Percentiles rank a stretch among this genome's conserved stretches.
phyloP scores from a whole-genome alignment of 2,797 vertebrate genomes.

The Lerista edwardsae region DNA sequence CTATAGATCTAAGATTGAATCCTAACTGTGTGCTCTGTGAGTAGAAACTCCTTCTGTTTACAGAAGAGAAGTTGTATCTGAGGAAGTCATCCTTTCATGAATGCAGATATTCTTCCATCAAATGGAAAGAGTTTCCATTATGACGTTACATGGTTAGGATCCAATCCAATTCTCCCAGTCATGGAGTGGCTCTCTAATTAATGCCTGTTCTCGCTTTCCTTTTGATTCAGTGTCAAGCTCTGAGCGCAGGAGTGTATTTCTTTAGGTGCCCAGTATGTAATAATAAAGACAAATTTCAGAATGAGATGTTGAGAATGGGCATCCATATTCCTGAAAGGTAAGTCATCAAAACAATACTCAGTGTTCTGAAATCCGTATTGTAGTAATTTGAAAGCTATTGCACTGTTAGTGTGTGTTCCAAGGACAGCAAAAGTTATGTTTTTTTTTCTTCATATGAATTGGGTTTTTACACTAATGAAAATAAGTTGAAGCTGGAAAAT shows the following conservation, averaged over 20 bases:
- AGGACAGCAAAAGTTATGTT: neutral
- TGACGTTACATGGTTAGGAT: no score
- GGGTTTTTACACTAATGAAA: neutral
- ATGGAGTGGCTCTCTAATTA: slow-evolving; percentile 26
- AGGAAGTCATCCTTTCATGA: no score
- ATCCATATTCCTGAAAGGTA: slow-evolving; percentile 96
- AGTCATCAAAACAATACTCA: slow-evolving; percentile 42
- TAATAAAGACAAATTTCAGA: slow-evolving; percentile 92
- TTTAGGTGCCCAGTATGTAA: slow-evolving; percentile 95
- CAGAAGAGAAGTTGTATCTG: neutral
- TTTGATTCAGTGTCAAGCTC: slow-evolving; percentile 86
- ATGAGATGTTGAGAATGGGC: slow-evolving; percentile 95
- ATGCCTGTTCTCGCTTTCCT: slow-evolving; percentile 49
- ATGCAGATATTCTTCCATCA: no score
- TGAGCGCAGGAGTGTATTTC: slow-evolving; percentile 94
- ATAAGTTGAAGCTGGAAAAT: neutral
- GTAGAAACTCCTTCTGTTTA: no score
- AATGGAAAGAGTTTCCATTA: no score
- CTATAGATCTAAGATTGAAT: neutral
- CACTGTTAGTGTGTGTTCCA: neutral
- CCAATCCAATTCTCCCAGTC: neutral
- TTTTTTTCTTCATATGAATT: neutral
- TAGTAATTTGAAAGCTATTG: neutral
- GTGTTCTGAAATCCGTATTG: neutral
- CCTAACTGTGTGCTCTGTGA: neutral